Base-by-base conservation (phyloP, 2,888 invertebrate species). In the Phragmatobia fuliginosa region DNA sequence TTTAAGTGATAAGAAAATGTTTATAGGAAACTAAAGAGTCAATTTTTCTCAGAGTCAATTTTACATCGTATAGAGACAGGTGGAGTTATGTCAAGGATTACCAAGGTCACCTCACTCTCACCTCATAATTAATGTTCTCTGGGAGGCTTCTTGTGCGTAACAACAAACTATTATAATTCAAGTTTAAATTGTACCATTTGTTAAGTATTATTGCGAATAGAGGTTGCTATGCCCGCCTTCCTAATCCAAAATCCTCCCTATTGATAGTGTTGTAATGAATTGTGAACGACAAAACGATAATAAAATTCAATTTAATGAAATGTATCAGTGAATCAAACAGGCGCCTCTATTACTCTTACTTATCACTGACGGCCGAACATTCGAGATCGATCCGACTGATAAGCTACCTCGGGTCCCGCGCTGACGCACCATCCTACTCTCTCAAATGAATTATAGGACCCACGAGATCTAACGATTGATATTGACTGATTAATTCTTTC, bases 291-390 rank as follows among this genome's bases (percentile, higher is more conserved):
- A 59, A 16, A 32, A n/a, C 16, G 52, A 52, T 52, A 28, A 28
- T 52, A 56, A 36, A 38, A 56, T 65, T 36, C 52, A 65, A 65
- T 65, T 28, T 49, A 65, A 65, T 28, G 16, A 6, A 56, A n/a
- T 56, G 28, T 36, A 33, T 36, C 58, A 32, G 7, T 41, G 32
- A 58, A 28, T 59, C 32, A 38, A 41, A n/a, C 11, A 58, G 67
- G 67, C 71, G 71, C 71, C 67, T 64, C 33, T 32, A 56, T 60
- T 64, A 56, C 67, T 67, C 60, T 64, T 41, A 32, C 33, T 71
- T 64, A 64, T 71, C 67, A 63, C 11, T 61, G 56, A 59, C 58
- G 62, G 33, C 38, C 36, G 62, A 41, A 41, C 62, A 66, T 59
- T 62, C 33, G 28, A 49, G 71, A 71, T 71, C 67, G 14, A 56